phyloP scores from a whole-genome alignment of 2,888 invertebrate genomes.

The Drosophila niveifrons region DNA sequence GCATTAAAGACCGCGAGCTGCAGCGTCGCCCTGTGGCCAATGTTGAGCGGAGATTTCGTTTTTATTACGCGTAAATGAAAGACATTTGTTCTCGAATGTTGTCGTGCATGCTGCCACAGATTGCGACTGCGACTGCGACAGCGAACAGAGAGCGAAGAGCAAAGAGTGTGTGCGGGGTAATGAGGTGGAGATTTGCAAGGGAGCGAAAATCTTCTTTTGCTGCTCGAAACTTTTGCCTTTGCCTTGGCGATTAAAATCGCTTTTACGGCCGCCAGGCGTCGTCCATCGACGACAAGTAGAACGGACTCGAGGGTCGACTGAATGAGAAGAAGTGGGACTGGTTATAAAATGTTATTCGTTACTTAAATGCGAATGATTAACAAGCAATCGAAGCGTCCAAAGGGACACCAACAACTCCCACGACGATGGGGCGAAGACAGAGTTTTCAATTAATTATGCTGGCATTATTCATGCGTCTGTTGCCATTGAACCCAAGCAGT shows the following conservation, averaged over 20 bases:
- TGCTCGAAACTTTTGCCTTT: conserved; percentile 5
- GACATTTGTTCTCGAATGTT: conserved; percentile 61
- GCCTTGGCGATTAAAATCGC: conserved; percentile 50
- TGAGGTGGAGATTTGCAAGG: not conserved
- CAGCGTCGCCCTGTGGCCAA: conserved; percentile 54
- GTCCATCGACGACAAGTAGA: not conserved
- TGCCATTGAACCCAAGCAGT: conserved; percentile 37
- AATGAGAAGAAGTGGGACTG: not conserved
- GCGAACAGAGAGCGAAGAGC: not conserved
- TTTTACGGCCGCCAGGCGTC: conserved; percentile 30
- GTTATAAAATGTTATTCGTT: conserved; percentile 38
- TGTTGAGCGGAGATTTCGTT: conserved; percentile 64
- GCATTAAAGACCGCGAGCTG: conserved; percentile 42
- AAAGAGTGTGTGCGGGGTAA: not conserved
- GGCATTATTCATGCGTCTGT: conserved; percentile 46
- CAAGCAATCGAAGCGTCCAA: conserved; percentile 59
- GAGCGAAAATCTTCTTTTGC: not conserved
- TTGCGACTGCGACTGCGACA: conserved; percentile 24
- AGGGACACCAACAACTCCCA: not conserved
- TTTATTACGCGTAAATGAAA: conserved; percentile 76
- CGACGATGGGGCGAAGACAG: not conserved
- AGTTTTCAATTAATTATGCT: conserved; percentile 46
- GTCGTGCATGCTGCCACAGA: conserved; percentile 3
- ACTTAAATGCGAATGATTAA: conserved; percentile 66
- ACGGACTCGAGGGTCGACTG: not conserved